Percentiles rank a stretch among this genome's conserved stretches.
phyloP scores from a whole-genome alignment of 2,888 invertebrate genomes.

The Tryphoninae sp. region DNA sequence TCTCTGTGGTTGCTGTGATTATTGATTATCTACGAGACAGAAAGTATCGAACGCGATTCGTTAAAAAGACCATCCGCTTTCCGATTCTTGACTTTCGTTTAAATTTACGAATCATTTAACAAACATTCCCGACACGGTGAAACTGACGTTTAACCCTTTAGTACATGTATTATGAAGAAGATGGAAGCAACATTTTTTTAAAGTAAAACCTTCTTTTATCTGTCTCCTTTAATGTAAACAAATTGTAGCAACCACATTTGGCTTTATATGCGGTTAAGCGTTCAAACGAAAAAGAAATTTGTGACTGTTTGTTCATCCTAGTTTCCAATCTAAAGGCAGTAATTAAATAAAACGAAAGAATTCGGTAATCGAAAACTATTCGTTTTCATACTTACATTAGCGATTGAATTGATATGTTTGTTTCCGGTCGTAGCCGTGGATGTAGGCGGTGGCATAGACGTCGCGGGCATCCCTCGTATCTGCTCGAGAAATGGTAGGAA shows the following conservation, averaged over 20 bases:
- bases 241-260: too few species aligned
- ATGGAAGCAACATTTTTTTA: too few species aligned
- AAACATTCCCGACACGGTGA: too few species aligned
- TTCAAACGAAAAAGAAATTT: too few species aligned
- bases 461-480: constrained; percentile 76
- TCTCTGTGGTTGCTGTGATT: constrained; percentile 82
- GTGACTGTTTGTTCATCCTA: too few species aligned
- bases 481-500: constrained; percentile 87
- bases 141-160: too few species aligned
- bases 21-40: constrained; percentile 82
- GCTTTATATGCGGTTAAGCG: too few species aligned
- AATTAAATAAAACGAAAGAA: not conserved
- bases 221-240: too few species aligned
- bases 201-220: too few species aligned
- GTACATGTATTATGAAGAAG: too few species aligned
- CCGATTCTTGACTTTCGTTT: too few species aligned
- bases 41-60: constrained; percentile 2
- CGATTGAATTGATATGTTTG: constrained; percentile 80
- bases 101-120: too few species aligned
- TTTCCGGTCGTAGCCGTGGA: constrained; percentile 78
- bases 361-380: not conserved
- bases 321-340: not conserved
- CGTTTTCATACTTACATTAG: constrained; percentile 71
- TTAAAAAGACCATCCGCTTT: not conserved
- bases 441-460: constrained; percentile 78